Evolutionary conservation across 2,797 vertebrate genomes (phyloP).

Genomic region (Ibycter americanus): DNA sequence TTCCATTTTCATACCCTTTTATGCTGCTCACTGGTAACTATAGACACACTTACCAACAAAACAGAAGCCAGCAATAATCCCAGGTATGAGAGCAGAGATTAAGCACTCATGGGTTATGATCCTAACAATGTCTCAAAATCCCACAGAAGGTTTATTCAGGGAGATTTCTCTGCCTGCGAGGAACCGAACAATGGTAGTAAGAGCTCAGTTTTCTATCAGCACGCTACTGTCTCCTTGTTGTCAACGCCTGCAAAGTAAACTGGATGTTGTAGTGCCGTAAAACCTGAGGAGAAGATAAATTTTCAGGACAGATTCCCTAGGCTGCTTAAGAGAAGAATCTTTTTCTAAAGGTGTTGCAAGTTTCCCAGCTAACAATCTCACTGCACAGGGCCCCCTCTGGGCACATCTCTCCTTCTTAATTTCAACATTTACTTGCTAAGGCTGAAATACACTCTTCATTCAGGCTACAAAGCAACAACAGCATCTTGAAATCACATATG

Average conservation of each 20-base stretch:
- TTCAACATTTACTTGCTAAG: neutral
- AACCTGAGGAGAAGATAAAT: neutral
- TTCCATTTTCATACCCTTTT: neutral
- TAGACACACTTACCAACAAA: neutral
- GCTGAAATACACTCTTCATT: neutral
- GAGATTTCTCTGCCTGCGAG: neutral
- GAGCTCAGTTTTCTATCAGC: neutral
- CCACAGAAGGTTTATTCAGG: neutral
- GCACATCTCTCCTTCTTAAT: neutral
- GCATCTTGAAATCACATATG: neutral
- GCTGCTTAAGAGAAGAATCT: neutral
- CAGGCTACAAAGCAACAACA: neutral
- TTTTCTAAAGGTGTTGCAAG: neutral
- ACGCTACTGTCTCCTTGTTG: neutral
- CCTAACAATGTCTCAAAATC: neutral
- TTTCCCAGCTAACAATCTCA: neutral
- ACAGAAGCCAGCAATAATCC: neutral
- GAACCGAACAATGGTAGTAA: neutral
- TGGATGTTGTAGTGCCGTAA: neutral
- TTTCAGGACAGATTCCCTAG: neutral
- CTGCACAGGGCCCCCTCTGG: neutral
- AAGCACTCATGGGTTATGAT: neutral
- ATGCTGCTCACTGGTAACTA: neutral
- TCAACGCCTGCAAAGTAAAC: neutral
- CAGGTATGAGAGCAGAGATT: neutral